phyloP scores from a whole-genome alignment of 2,113 vertebrate species.

The Maccullochella peelii region DNA sequence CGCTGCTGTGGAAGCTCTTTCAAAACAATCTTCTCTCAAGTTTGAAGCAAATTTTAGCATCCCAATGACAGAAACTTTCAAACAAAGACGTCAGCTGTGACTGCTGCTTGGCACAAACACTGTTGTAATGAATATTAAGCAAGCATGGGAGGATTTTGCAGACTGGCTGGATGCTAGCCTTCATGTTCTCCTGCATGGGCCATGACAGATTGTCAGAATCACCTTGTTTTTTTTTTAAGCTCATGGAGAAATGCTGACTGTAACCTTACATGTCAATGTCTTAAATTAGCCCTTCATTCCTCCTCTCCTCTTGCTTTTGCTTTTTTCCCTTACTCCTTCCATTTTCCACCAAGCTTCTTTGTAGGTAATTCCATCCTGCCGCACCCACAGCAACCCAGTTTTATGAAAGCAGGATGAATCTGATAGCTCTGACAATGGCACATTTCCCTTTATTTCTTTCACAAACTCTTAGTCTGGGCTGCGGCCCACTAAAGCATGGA shows the following conservation, averaged over 20 bases:
- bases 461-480: constrained; percentile 46
- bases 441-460: constrained; percentile 30
- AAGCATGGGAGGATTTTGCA: constrained; percentile 32
- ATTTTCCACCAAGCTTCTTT: constrained; percentile 6
- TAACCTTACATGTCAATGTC: constrained; percentile 43
- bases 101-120: constrained; percentile 44
- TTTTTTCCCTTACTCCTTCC: background rate
- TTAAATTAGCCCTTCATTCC: constrained; percentile 34
- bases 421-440: constrained; percentile 12
- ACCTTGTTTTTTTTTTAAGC: constrained; percentile 46
- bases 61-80: constrained; percentile 44
- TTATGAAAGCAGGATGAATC: constrained; percentile 38
- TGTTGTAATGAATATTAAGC: constrained; percentile 58
- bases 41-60: constrained; percentile 40
- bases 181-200: constrained; percentile 22
- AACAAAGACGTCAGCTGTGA: constrained; percentile 62
- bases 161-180: constrained; percentile 33
- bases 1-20: constrained; percentile 38
- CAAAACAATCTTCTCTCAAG: constrained; percentile 39
- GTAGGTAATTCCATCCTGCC: constrained; percentile 48
- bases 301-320: background rate
- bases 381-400: constrained; percentile 50
- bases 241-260: constrained; percentile 49
- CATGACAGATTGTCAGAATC: constrained; percentile 61
- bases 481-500: constrained; percentile 62